Evolutionary conservation across 2,797 vertebrate genomes (phyloP), one percentile per base, ranked within the genome.

Genomic region (Myotis vivesi): DNA sequence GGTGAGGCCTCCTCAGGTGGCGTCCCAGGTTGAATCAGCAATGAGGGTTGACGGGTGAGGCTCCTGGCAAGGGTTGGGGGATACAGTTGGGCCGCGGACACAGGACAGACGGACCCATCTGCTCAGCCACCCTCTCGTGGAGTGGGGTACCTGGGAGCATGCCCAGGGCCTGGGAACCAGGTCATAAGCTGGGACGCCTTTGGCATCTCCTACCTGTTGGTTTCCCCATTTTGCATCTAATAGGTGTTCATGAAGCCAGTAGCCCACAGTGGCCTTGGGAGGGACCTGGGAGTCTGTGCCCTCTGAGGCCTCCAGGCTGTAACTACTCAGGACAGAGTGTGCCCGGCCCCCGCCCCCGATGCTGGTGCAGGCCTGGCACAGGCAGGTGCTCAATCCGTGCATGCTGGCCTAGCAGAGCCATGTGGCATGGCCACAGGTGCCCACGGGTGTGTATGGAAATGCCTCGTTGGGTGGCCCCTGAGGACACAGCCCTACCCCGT

Each of bases 401-500:
- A 17, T 15, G 46, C 44, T 22, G n/a, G 72, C n/a, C 75, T 11
- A 38, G 46, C 7, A n/a, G 30, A 82, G 53, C 57, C 20, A 2
- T 0, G 5, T 16, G 68, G 6, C 33, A 0, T 0, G n/a, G 73
- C 38, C 69, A 44, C 12, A 23, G 36, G 3, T 6, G 22, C 55
- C 73, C 5, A 3, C 7, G 69, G 49, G 20, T 28, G 11, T 2
- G 3, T 16, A 33, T 44, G 20, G 38, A 38, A 75, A 87, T 36
- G n/a, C 79, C 64, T 69, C 2, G 6, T 15, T 16, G 12, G 17
- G 4, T 33, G 44, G 22, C 23, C 30, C n/a, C 66, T 49, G 71
- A 25, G 64, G 44, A 87, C 89, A 59, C 0, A 25, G 51, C 6
- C 19, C 0, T 57, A 8, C 2, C 4, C 69, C 3, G 49, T 25